Conservation (phyloP, 1,140 invertebrate genomes). For the Conus betulinus region DNA sequence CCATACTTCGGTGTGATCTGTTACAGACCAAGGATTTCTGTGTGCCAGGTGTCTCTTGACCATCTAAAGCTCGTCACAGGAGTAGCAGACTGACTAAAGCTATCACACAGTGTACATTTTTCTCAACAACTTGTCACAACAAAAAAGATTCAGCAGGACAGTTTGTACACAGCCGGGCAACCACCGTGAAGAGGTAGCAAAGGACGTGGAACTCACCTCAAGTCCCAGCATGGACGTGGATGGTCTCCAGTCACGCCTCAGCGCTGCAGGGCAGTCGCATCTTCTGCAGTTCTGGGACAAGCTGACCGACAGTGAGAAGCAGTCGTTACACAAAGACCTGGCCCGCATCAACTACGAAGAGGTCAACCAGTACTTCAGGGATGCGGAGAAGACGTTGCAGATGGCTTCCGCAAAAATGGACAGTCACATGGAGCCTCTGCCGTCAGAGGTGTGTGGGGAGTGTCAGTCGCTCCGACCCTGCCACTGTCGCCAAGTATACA, state of each 20-base stretch:
- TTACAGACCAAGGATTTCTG: no score
- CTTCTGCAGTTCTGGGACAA: constrained; percentile 89
- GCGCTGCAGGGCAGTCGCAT: constrained; percentile 84
- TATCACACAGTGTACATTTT: no score
- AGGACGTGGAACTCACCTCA: background rate
- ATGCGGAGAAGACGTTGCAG: constrained; percentile 88
- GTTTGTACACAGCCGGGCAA: background rate
- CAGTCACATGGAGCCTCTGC: constrained; percentile 88
- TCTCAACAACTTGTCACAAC: no score
- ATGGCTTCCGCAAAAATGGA: constrained; percentile 80
- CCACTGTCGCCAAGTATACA: constrained; percentile 82
- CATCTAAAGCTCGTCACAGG: background rate
- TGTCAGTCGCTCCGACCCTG: constrained; percentile 77
- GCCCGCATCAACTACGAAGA: constrained; percentile 59
- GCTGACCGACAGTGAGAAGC: constrained; percentile 81
- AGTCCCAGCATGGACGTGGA: constrained; percentile 68
- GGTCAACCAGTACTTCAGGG: constrained; percentile 85
- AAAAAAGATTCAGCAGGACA: no score
- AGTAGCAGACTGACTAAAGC: no score
- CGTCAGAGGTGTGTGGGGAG: constrained; percentile 86
- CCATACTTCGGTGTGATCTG: no score
- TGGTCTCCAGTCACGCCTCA: constrained; percentile 69
- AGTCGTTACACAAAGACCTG: constrained; percentile 62
- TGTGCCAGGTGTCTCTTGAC: background rate
- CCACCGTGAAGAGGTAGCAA: background rate